Percentiles rank a stretch among this genome's conserved stretches.
These are phyloP conservation scores for Aldrovandia affinis DNA, from an alignment of 2,797 vertebrate species.

Conservation along the genomic window DNA sequence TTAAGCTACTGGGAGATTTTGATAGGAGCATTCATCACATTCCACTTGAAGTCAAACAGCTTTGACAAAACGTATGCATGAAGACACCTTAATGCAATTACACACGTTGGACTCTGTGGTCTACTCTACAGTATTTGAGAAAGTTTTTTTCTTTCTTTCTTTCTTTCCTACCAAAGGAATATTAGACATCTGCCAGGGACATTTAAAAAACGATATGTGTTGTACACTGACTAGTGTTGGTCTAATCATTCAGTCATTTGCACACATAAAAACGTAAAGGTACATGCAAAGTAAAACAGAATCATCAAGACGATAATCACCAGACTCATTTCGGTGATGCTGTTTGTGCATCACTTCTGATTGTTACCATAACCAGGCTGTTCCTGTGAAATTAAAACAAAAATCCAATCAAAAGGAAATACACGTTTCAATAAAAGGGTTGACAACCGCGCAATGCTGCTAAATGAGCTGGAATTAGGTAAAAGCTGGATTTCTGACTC, in stretches of 20 bases:
- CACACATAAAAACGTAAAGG: too few species aligned
- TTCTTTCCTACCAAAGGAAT: too few species aligned
- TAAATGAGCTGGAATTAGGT: neutral
- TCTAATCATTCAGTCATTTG: neutral
- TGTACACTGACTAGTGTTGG: neutral
- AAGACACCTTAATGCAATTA: neutral
- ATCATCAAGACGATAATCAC: neutral
- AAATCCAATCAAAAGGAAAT: neutral
- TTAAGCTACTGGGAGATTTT: neutral
- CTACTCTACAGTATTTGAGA: neutral
- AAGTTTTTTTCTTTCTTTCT: too few species aligned
- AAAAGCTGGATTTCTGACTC: neutral
- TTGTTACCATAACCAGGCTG: neutral
- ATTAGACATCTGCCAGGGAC: neutral
- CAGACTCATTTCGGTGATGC: neutral
- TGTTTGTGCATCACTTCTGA: neutral
- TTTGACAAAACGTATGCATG: neutral
- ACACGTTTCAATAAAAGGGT: too few species aligned
- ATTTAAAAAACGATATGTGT: neutral
- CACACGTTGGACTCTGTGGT: neutral
- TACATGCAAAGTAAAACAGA: neutral
- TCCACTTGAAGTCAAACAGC: neutral
- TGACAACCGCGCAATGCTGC: neutral
- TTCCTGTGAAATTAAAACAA: neutral
- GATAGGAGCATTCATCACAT: conserved; percentile 4